These are phyloP conservation scores for Meteorus sp. DNA, from an alignment of 1,140 invertebrate genomes.

Conservation along the genomic window DNA sequence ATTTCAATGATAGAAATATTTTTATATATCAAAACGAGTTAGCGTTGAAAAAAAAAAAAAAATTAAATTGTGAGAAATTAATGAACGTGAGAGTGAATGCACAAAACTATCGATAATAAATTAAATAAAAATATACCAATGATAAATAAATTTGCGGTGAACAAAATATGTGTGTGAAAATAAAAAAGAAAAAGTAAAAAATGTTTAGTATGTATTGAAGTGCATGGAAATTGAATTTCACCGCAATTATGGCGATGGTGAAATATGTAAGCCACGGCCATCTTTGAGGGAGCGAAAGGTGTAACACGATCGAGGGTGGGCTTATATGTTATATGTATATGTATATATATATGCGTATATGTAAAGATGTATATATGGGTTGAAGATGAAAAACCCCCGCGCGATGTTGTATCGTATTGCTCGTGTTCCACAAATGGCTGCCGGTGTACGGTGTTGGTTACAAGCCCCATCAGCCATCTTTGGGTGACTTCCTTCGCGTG, in stretches of 20 bases:
- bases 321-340: conserved; percentile 43
- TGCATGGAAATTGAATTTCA: background rate
- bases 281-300: conserved; percentile 44
- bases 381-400: conserved; percentile 52
- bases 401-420: conserved; percentile 54
- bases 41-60: too few species aligned
- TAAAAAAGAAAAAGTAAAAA: background rate
- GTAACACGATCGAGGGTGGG: conserved; percentile 58
- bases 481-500: conserved; percentile 45
- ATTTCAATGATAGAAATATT: too few species aligned
- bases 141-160: too few species aligned
- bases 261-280: conserved; percentile 35
- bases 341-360: too few species aligned
- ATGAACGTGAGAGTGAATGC: too few species aligned
- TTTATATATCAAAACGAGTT: too few species aligned
- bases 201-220: background rate
- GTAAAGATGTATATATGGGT: too few species aligned
- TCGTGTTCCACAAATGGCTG: conserved; percentile 51
- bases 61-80: too few species aligned
- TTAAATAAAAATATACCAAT: too few species aligned
- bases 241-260: conserved; percentile 26
- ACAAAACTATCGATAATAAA: too few species aligned
- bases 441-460: conserved; percentile 56
- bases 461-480: conserved; percentile 49
- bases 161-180: too few species aligned